Percentiles rank a stretch among this genome's conserved stretches.
phyloP scores from a whole-genome alignment of 1,140 invertebrate species.

The Drosophila truncata region DNA sequence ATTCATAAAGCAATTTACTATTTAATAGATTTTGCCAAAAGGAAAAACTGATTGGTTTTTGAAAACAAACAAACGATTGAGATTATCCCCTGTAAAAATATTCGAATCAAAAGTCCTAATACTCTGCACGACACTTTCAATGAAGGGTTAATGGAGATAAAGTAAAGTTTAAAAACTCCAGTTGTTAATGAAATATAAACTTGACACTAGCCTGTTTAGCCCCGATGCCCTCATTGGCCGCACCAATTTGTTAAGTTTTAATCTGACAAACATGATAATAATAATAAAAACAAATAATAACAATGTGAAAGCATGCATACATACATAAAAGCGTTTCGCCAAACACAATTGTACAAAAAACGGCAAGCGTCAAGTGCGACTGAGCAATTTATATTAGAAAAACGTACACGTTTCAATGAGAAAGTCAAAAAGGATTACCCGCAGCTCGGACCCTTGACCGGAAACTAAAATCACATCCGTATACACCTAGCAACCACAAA shows the following conservation, averaged over 20 bases:
- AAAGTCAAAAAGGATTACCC: constrained; percentile 28
- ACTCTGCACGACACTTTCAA: constrained; percentile 9
- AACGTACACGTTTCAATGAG: constrained; percentile 37
- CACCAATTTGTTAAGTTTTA: constrained; percentile 48
- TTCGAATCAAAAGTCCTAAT: constrained; percentile 5
- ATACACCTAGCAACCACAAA: constrained; percentile 57
- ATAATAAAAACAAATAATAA: neutral
- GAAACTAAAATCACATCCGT: constrained; percentile 39
- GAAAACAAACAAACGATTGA: constrained; percentile 34
- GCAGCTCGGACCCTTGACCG: constrained; percentile 27
- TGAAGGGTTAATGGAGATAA: neutral
- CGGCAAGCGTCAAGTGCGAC: constrained; percentile 45
- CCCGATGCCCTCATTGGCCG: neutral
- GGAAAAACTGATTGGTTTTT: constrained; percentile 34
- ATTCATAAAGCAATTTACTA: constrained; percentile 77
- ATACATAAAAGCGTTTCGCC: constrained; percentile 15
- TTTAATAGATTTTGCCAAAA: constrained; percentile 70
- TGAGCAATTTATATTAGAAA: constrained; percentile 59
- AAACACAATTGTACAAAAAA: constrained; percentile 22
- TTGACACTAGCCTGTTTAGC: neutral
- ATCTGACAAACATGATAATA: constrained; percentile 46
- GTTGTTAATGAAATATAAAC: constrained; percentile 15
- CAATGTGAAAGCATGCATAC: constrained; percentile 4
- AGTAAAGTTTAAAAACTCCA: neutral
- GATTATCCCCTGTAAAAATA: constrained; percentile 10